Evolutionary conservation across 2,113 vertebrate species (phyloP).

Genomic region (Phylloscopus trochilus): DNA sequence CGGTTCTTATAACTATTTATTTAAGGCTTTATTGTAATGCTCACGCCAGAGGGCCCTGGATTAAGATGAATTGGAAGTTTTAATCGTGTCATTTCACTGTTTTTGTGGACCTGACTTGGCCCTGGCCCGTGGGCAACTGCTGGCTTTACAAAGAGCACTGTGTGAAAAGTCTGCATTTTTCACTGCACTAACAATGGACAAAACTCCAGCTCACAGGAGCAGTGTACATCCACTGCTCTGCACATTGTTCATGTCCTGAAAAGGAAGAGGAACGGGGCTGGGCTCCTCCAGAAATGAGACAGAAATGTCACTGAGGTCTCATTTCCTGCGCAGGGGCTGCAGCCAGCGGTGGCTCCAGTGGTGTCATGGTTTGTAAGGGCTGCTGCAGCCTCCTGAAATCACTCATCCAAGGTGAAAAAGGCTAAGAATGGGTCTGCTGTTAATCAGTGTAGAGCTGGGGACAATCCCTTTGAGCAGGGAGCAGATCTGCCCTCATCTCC

Average conservation of each 20-base stretch:
- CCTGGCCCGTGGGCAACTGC: not conserved
- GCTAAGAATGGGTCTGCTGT: not conserved
- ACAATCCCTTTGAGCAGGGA: not conserved
- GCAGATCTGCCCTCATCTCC: too few relatives aligned
- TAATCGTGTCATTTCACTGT: not conserved
- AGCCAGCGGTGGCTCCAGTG: not conserved
- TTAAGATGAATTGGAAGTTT: not conserved
- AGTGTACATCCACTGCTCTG: not conserved
- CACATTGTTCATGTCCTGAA: not conserved
- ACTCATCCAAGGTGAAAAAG: not conserved
- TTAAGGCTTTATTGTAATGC: not conserved
- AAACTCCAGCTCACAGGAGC: not conserved
- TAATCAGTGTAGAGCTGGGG: not conserved
- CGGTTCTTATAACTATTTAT: not conserved
- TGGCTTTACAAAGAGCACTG: not conserved
- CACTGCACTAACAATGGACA: conserved; percentile 21
- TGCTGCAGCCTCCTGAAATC: not conserved
- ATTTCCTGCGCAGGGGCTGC: not conserved
- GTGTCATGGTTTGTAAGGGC: not conserved
- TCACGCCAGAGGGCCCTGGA: not conserved
- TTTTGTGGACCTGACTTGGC: not conserved
- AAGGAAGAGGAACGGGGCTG: conserved; percentile 41
- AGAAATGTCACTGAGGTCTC: conserved; percentile 34
- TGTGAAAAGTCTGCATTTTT: not conserved
- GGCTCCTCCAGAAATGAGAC: conserved; percentile 47